Base-by-base conservation (phyloP, 2,797 vertebrate genomes). In the Xiphorhynchus erythropygius region DNA sequence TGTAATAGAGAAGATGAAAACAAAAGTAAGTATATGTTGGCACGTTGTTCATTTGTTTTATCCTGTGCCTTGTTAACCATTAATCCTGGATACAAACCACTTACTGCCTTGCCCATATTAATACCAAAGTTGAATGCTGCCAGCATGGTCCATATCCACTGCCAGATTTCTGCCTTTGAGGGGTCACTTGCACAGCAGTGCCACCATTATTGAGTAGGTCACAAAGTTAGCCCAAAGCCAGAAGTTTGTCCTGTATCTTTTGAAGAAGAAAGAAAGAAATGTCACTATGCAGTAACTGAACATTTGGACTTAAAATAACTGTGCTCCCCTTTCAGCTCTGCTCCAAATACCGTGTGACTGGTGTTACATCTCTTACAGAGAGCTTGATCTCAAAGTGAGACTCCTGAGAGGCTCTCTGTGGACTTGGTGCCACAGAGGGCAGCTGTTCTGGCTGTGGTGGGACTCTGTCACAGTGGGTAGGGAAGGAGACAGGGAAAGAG, bases 221-320 rank as follows among this genome's bases (percentile, higher is more conserved):
- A 82, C 28, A 41, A 55, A 84, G 50, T 47, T 55, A 53, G 41
- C 23, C 25, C 33, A 50, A 49, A 92, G 30, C 39, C 52, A 41
- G 35, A 73, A 56, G 7, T 55, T 76, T 85, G 64, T 65, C 49
- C 53, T 33, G 4, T 62, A 32, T 78, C 42, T 94, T 93, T 82
- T 91, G 49, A 90, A 90, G 77, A 88, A 2, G 7, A 84, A 78
- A 77, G 39, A 62, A 92, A 27, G 63, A 71, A 69, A 53, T 62
- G n/a, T 73, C 55, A 52, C 41, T 60, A 16, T 80, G 56, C 27
- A 35, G 49, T 74, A 53, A 25, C 37, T 56, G 89, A 74, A 87
- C 41, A 7, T 63, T 93, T 80, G 68, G 33, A 77, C 84, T 89
- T 93, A 74, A 95, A 96, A 87, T 90, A 94, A 53, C 75, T 23